phyloP scores from a whole-genome alignment of 2,797 vertebrate genomes.

The Neoniphon sammara region DNA sequence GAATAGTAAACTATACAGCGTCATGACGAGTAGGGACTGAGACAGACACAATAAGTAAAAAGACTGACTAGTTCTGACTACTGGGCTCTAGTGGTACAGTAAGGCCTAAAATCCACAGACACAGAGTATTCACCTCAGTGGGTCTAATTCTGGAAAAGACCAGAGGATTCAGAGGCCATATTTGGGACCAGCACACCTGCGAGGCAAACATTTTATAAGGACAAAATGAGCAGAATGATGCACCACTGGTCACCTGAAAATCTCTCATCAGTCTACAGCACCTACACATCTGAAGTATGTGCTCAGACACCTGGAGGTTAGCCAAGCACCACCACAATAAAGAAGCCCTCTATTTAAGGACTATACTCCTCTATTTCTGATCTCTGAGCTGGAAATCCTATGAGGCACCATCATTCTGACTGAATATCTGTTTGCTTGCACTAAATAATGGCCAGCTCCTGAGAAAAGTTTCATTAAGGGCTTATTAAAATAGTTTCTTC shows the following conservation, averaged over 20 bases:
- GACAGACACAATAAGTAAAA: constrained; percentile 35
- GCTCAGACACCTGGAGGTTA: constrained; percentile 15
- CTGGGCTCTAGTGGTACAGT: constrained; percentile 48
- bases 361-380: constrained; percentile 34
- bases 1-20: background rate
- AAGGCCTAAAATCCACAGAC: constrained; percentile 58
- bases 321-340: constrained; percentile 35
- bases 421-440: constrained; percentile 55
- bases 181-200: constrained; percentile 83
- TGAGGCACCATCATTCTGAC: constrained; percentile 60
- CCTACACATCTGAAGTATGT: constrained; percentile 11
- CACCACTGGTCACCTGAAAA: constrained; percentile 4
- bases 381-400: constrained; percentile 50
- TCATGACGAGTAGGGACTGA: constrained; percentile 15
- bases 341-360: constrained; percentile 7
- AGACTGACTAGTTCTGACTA: constrained; percentile 39
- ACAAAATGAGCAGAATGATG: constrained; percentile 53
- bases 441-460: constrained; percentile 50
- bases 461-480: constrained; percentile 77
- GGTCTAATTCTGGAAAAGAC: constrained; percentile 85
- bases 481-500: constrained; percentile 71
- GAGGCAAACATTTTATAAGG: constrained; percentile 73
- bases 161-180: constrained; percentile 83
- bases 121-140: constrained; percentile 77
- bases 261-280: constrained; percentile 25